Percentiles rank a stretch among this genome's conserved stretches.
Conservation (phyloP, 2,797 vertebrate species). For the Hoplostethus atlanticus region DNA sequence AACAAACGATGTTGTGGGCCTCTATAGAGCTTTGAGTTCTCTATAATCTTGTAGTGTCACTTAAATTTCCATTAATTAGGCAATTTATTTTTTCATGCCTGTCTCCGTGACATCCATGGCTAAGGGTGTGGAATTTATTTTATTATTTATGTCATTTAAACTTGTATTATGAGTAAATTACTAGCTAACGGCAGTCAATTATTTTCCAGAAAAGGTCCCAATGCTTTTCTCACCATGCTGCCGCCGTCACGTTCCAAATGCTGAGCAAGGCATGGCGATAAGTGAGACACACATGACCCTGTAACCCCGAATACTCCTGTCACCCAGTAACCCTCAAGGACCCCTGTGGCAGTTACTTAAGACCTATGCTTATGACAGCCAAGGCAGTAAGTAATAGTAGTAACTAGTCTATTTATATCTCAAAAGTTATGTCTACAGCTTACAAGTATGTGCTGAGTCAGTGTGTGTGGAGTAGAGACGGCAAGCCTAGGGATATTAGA, state of each 20-base stretch:
- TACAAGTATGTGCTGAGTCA: background rate
- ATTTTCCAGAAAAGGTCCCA: slow-evolving; percentile 4
- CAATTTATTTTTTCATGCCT: background rate
- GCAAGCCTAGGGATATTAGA: background rate
- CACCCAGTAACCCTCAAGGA: background rate
- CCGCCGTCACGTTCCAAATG: slow-evolving; percentile 11
- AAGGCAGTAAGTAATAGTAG: background rate
- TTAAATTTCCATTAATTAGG: slow-evolving; percentile 11
- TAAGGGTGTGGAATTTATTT: slow-evolving; percentile 1
- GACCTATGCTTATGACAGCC: background rate
- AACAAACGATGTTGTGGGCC: too few species aligned
- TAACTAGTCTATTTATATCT: too few species aligned
- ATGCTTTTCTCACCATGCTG: background rate
- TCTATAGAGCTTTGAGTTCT: background rate
- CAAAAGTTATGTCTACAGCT: too few species aligned
- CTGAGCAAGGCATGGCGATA: slow-evolving; percentile 18
- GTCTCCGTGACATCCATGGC: background rate
- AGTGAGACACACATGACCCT: slow-evolving; percentile 10
- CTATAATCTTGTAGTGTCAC: background rate
- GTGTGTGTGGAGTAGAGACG: background rate
- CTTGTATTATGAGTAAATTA: background rate
- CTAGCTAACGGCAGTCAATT: slow-evolving; percentile 5
- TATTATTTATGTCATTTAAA: too few species aligned
- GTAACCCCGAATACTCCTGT: background rate
- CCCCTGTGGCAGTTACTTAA: slow-evolving; percentile 11